Evolutionary conservation across 2,797 vertebrate species (phyloP).

Genomic region (Notolepis coatsorum): DNA sequence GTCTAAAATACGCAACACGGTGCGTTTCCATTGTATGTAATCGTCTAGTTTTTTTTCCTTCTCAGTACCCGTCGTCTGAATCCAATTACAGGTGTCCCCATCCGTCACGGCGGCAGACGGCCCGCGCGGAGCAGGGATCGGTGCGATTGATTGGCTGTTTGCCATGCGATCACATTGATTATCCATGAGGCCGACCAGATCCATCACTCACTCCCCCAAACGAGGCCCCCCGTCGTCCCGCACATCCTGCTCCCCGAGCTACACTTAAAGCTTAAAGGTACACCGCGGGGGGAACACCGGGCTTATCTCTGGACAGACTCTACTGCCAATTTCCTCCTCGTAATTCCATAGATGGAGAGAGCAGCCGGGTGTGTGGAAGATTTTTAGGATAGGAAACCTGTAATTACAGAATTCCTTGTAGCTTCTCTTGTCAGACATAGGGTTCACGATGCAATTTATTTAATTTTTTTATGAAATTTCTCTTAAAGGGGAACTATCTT

Average conservation of each 20-base stretch:
- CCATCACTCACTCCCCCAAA: slow-evolving; percentile 48
- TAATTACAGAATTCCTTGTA: neutral
- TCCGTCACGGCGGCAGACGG: slow-evolving; percentile 57
- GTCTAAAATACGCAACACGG: slow-evolving; percentile 54
- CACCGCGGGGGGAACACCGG: neutral
- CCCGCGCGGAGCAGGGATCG: slow-evolving; percentile 54
- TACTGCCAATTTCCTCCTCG: slow-evolving; percentile 18
- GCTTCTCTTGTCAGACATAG: neutral
- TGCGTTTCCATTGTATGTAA: slow-evolving; percentile 61
- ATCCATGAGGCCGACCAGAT: slow-evolving; percentile 43
- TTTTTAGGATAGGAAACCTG: neutral
- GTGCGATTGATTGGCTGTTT: slow-evolving; percentile 60
- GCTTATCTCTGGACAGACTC: slow-evolving; percentile 1
- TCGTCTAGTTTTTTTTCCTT: slow-evolving; percentile 66
- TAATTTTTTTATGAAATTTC: too few species aligned
- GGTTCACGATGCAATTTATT: neutral
- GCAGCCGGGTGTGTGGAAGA: neutral
- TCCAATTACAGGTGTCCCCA: slow-evolving; percentile 72
- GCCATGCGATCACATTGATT: slow-evolving; percentile 59
- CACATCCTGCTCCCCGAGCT: neutral
- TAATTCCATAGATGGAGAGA: neutral
- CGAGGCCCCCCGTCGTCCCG: slow-evolving; percentile 18
- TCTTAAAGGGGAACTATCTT: too few species aligned
- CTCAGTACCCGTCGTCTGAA: slow-evolving; percentile 56
- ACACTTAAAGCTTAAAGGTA: slow-evolving; percentile 12